These are phyloP conservation scores for Meloidogyne chitwoodi DNA, from an alignment of 1,140 invertebrate genomes.

Conservation along the genomic window DNA sequence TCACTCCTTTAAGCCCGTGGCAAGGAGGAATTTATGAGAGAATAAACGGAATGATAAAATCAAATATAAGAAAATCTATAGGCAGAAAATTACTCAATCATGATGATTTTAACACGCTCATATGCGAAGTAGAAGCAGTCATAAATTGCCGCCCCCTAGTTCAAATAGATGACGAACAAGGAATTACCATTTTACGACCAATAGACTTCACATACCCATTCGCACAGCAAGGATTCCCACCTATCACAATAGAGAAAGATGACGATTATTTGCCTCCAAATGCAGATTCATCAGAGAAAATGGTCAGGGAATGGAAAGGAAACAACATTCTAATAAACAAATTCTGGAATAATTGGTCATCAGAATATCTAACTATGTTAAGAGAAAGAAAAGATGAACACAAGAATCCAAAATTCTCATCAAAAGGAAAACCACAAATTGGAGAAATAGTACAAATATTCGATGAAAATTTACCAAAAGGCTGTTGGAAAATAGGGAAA, in stretches of 20 bases:
- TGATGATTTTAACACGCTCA: background rate
- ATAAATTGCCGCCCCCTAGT: background rate
- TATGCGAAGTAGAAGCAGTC: background rate
- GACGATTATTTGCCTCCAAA: background rate
- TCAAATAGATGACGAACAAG: background rate
- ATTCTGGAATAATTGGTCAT: background rate
- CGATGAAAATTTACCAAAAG: background rate
- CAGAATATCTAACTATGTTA: background rate
- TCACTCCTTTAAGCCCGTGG: background rate
- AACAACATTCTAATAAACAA: background rate
- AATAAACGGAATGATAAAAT: background rate
- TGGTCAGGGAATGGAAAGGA: background rate
- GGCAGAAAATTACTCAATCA: background rate
- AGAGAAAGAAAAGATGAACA: background rate
- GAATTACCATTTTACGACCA: background rate
- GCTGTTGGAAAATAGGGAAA: slow-evolving; percentile 6
- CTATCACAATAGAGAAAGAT: background rate
- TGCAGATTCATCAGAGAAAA: background rate
- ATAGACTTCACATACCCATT: slow-evolving; percentile 1
- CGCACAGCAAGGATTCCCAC: background rate
- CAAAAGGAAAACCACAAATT: background rate
- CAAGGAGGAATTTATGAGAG: background rate
- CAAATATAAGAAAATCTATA: background rate
- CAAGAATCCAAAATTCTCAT: background rate
- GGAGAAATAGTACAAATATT: background rate